Percentiles rank a stretch among this genome's conserved stretches.
phyloP scores from a whole-genome alignment of 2,888 invertebrate genomes.

The Troides aeacus region DNA sequence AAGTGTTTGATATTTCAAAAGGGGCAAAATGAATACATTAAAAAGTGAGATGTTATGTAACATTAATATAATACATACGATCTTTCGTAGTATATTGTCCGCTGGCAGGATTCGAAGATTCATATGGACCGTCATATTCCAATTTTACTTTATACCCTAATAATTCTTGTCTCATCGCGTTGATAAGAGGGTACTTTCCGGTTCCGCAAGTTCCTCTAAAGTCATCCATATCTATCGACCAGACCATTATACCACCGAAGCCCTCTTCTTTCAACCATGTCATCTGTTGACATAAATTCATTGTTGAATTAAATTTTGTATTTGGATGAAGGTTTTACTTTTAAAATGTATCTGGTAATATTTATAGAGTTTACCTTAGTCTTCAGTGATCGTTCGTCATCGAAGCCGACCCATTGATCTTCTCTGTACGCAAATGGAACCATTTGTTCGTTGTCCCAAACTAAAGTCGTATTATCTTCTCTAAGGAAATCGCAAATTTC shows the following conservation, averaged over 20 bases:
- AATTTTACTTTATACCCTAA: constrained; percentile 89
- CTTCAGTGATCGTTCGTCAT: constrained; percentile 94
- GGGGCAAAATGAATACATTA: too few species aligned
- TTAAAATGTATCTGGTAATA: too few species aligned
- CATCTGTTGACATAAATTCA: constrained; percentile 80
- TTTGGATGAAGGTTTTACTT: too few species aligned
- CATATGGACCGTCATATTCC: constrained; percentile 93
- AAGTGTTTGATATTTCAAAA: too few species aligned
- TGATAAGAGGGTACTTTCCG: constrained; percentile 93
- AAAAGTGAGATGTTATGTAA: too few species aligned
- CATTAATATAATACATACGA: constrained; percentile 82
- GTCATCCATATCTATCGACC: constrained; percentile 98
- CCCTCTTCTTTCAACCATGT: constrained; percentile 96
- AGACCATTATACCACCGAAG: constrained; percentile 97
- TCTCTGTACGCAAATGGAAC: constrained; percentile 95
- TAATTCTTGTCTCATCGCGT: constrained; percentile 91
- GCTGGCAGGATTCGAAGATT: constrained; percentile 82
- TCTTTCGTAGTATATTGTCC: constrained; percentile 93
- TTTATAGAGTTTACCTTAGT: constrained; percentile 84
- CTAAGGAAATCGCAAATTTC: constrained; percentile 96
- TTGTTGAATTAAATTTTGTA: background rate
- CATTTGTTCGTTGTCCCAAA: constrained; percentile 97
- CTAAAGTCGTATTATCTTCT: constrained; percentile 93
- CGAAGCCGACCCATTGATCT: constrained; percentile 97
- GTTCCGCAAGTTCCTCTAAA: constrained; percentile 94